Conservation (phyloP, 2,888 invertebrate species). For the Harpagoxenus sublaevis region DNA sequence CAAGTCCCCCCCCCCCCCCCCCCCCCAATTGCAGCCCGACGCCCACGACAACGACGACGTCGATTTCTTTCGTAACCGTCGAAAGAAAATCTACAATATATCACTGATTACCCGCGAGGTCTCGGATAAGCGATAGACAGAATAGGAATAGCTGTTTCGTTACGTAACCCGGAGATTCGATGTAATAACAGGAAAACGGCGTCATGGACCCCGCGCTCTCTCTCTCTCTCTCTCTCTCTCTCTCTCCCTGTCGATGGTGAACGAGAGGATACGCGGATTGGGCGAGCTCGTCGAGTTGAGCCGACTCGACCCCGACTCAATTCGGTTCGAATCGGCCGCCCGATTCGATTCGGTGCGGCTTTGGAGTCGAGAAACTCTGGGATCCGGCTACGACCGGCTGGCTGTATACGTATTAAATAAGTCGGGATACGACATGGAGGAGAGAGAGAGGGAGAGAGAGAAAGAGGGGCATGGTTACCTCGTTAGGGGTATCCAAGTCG, state of each 20-base stretch:
- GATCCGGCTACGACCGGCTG: conserved; percentile 5
- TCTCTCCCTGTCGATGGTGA: background rate
- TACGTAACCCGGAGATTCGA: conserved; percentile 18
- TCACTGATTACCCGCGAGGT: conserved; percentile 44
- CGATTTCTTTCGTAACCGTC: conserved; percentile 47
- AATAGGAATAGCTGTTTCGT: conserved; percentile 25
- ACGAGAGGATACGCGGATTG: conserved; percentile 20
- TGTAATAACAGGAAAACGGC: conserved; percentile 44
- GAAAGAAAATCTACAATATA: conserved; percentile 45
- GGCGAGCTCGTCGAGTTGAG: conserved; percentile 20
- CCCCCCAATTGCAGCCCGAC: background rate
- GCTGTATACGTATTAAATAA: conserved; percentile 41
- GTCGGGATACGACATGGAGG: conserved; percentile 8
- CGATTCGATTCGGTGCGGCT: conserved; percentile 50
- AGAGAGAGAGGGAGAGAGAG: background rate
- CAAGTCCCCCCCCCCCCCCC: background rate
- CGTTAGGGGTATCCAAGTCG: conserved; percentile 47
- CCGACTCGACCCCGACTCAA: conserved; percentile 12
- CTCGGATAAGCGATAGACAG: conserved; percentile 40
- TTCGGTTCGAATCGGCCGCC: conserved; percentile 44
- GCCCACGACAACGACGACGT: conserved; percentile 25
- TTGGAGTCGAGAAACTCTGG: conserved; percentile 38
- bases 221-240: no score
- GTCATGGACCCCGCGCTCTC: background rate
- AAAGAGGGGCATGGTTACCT: conserved; percentile 20